Percentiles rank a stretch among this genome's conserved stretches.
phyloP scores from a whole-genome alignment of 2,888 invertebrate genomes.

The Alloscopus bannaensis region DNA sequence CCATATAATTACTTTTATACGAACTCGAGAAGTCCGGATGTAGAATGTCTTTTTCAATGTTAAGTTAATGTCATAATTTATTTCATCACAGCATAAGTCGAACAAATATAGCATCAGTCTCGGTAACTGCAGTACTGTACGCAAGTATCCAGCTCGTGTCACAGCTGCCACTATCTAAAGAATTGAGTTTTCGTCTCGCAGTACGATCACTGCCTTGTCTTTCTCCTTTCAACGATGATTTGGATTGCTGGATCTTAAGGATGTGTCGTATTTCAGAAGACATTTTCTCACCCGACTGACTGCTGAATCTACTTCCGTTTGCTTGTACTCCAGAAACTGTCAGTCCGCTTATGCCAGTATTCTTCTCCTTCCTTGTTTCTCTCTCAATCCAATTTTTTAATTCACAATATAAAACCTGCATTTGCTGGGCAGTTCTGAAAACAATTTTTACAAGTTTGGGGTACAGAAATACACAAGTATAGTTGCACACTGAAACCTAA shows the following conservation, averaged over 20 bases:
- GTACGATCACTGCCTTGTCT: constrained; percentile 12
- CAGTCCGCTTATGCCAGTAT: constrained; percentile 25
- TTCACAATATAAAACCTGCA: constrained; percentile 27
- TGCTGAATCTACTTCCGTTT: too few relatives aligned
- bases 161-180: neutral
- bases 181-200: neutral
- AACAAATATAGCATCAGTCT: constrained; percentile 30
- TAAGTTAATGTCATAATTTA: neutral
- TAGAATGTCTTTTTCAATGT: too few relatives aligned
- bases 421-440: constrained; percentile 53
- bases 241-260: constrained; percentile 11
- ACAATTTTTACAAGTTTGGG: neutral
- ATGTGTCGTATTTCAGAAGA: constrained; percentile 23
- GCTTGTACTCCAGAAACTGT: too few relatives aligned
- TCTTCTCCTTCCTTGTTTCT: constrained; percentile 22
- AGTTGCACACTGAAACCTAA: neutral
- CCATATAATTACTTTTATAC: too few relatives aligned
- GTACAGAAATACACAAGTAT: neutral
- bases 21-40: too few relatives aligned
- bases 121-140: constrained; percentile 3
- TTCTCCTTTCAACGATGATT: constrained; percentile 13
- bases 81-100: neutral
- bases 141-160: constrained; percentile 27
- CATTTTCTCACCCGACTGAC: too few relatives aligned
- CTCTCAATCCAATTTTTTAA: constrained; percentile 31